Base-by-base conservation (phyloP, 2,888 invertebrate species). In the Teinopalpus imperialis region DNA sequence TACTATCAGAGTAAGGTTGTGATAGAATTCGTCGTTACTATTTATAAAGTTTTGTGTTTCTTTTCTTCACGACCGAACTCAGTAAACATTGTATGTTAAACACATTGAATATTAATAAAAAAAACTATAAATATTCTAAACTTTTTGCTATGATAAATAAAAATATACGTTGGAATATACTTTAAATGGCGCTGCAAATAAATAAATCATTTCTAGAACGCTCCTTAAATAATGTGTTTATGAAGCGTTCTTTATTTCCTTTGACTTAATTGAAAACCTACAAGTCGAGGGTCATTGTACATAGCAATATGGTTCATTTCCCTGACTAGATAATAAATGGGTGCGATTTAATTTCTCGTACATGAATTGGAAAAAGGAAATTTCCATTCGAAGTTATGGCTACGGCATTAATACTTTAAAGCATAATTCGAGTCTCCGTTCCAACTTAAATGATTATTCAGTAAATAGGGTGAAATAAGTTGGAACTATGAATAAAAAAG, bases 231-330 rank as follows among this genome's bases (percentile, higher is more conserved):
- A n/a, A n/a, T n/a, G n/a, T n/a, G n/a, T n/a, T n/a, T n/a, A n/a
- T n/a, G n/a, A n/a, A n/a, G n/a, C n/a, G n/a, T 20, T 31, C 26
- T 42, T 8, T 32, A 26, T 41, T 24, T 41, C 31, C 18, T 18
- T 21, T 16, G 21, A 21, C 12, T 16, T 20, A 29, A 5, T 41
- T 43, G 16, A 26, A 43, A 35, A 35, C 21, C 27, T 21, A 42
- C 42, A 42, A 21, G 21, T 4, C 9, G 24, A 7, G 13, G 36
- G 26, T 24, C 16, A 16, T 20, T 9, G 27, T 27, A 43, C 35
- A 23, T 35, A 35, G 35, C 27, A 43, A 43, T 43, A 35, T 35
- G 35, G 29, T 35, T 43, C 20, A 43, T 35, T 43, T 21, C 43
- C 27, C 26, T 31, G 43, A 29, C 35, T 43, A 35, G 35, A 35